phyloP scores from a whole-genome alignment of 2,888 invertebrate species.

The Pogonocherus hispidulus region DNA sequence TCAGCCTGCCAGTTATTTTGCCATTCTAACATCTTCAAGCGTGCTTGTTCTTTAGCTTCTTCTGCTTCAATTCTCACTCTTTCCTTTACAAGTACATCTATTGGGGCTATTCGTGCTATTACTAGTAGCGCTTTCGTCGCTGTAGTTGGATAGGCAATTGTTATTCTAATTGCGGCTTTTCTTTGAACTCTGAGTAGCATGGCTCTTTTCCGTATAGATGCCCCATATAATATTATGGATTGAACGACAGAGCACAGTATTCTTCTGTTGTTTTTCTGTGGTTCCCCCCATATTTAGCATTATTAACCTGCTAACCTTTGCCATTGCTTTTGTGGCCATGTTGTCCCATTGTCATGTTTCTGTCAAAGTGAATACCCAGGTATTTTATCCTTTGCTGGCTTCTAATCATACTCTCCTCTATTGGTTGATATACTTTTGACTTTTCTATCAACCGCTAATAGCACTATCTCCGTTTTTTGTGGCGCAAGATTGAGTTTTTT shows the following conservation, averaged over 20 bases:
- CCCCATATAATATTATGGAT: conserved; percentile 26
- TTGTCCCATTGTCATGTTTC: conserved; percentile 1
- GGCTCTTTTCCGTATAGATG: conserved; percentile 13
- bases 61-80: not conserved
- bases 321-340: conserved; percentile 10
- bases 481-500: conserved; percentile 15
- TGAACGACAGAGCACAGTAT: not conserved
- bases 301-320: conserved; percentile 12
- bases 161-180: conserved; percentile 27
- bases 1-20: conserved; percentile 11
- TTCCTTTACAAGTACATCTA: conserved; percentile 12
- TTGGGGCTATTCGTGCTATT: conserved; percentile 29
- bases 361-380: conserved; percentile 30
- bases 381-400: conserved; percentile 14
- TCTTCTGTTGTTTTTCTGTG: conserved; percentile 11
- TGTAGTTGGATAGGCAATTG: conserved; percentile 31
- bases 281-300: conserved; percentile 29
- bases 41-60: not conserved
- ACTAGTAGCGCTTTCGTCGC: conserved; percentile 30
- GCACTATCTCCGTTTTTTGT: conserved; percentile 20
- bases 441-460: not conserved
- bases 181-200: conserved; percentile 27
- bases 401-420: not conserved
- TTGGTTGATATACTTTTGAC: no score
- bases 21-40: not conserved